Evolutionary conservation across 2,797 vertebrate genomes (phyloP), one percentile per base, ranked within the genome.

Genomic region (Clarias fuscus): DNA sequence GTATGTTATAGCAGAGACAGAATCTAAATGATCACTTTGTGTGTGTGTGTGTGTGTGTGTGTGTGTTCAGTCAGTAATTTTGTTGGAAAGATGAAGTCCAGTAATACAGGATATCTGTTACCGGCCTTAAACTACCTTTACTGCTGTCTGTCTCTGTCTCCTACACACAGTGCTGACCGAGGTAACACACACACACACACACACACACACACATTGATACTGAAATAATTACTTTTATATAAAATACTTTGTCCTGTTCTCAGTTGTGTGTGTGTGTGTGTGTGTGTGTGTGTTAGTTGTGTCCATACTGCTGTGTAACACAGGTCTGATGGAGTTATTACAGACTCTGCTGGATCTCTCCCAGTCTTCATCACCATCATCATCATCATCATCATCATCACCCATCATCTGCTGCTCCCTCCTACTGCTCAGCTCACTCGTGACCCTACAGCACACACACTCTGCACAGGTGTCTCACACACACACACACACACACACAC

Each of bases 111-210:
- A 82, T 92, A 95, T 88, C 95, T 99, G 84, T 94, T 97, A 73
- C 96, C 96, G 43, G 97, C 97, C 89, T 91, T 99, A 90, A 98
- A 95, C 93, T 98, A 97, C 93, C 92, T 99, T 68, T 97, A 98
- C 89, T 97, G 96, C 93, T 95, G 92, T 93, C 96, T 96, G 87
- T 89, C 86, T 68, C 88, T 92, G 88, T 93, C 92, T 71, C 92
- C 94, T 62, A 71, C 89, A 80, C 92, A 91, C 89, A 91, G 91
- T 85, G 85, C 92, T 33, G 94, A 95, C 91, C 93, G 92, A 95
- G 95, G 95, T 96, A 81, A 93, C 91, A 73, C 84, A 75, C 77
- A 83, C 70, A 84, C 67, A 85, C 64, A 83, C 40, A 81, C 61
- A 88, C 62, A 58, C 24, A 71, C 62, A 71, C 71, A 87, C 15